These are phyloP conservation scores for Drosophila kikkawai DNA, from an alignment of 1,140 invertebrate genomes.

Conservation along the genomic window DNA sequence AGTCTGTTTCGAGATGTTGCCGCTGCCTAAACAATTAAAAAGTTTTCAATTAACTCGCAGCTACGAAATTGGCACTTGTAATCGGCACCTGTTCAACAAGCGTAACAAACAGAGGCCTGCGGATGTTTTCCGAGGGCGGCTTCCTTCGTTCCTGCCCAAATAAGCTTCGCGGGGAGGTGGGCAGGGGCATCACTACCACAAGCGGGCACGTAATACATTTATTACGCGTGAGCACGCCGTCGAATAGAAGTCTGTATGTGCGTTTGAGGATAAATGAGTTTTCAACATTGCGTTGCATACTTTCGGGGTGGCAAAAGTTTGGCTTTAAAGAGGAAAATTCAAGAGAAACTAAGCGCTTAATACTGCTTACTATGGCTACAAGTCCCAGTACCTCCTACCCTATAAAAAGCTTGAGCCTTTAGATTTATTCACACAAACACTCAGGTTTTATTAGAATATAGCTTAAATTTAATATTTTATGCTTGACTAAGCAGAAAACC, in stretches of 20 bases:
- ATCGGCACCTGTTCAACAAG: conserved; percentile 83
- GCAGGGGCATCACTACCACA: conserved; percentile 12
- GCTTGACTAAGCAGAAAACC: background rate
- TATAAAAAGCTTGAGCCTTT: background rate
- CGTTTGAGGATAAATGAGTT: conserved; percentile 59
- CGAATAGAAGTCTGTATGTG: conserved; percentile 26
- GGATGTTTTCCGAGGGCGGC: conserved; percentile 24
- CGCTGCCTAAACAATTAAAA: conserved; percentile 73
- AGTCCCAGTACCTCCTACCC: too few relatives aligned
- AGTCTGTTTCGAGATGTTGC: conserved; percentile 57
- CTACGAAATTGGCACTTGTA: conserved; percentile 76
- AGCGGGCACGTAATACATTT: conserved; percentile 72
- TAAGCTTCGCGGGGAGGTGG: conserved; percentile 34
- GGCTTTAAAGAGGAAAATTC: conserved; percentile 46
- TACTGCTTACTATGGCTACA: too few relatives aligned
- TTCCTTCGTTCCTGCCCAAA: conserved; percentile 49
- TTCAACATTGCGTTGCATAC: conserved; percentile 61
- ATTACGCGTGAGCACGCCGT: conserved; percentile 70
- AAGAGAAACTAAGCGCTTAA: background rate
- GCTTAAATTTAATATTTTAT: too few relatives aligned
- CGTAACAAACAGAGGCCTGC: conserved; percentile 55
- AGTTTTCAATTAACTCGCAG: conserved; percentile 79
- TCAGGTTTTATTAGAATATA: background rate
- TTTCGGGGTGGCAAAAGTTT: conserved; percentile 57
- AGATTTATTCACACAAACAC: too few relatives aligned